Percentiles rank a stretch among this genome's conserved stretches.
Conservation (phyloP, 2,113 vertebrate species). For the Rhinopomastus cyanomelas region DNA sequence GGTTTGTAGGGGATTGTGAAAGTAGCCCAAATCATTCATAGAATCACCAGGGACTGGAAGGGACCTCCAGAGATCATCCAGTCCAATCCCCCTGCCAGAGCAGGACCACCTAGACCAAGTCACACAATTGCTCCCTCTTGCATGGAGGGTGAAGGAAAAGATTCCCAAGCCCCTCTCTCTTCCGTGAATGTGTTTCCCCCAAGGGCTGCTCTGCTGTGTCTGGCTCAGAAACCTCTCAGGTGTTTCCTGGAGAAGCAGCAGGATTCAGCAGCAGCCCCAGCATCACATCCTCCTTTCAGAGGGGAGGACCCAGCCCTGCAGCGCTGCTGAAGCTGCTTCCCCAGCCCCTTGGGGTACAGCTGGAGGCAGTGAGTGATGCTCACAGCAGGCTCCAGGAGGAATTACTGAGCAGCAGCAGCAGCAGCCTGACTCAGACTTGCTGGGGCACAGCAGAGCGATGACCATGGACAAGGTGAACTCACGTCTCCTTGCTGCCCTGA, state of each 20-base stretch:
- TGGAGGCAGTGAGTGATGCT: not conserved
- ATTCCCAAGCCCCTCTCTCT: not conserved
- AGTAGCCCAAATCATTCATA: not conserved
- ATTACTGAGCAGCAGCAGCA: not conserved
- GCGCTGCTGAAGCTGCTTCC: not conserved
- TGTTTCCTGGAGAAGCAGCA: not conserved
- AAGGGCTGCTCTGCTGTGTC: not conserved
- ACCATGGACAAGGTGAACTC: not conserved
- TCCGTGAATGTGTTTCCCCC: not conserved
- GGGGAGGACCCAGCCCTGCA: not conserved
- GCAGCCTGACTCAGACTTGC: not conserved
- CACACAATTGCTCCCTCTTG: fast-evolving
- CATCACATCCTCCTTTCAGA: fast-evolving
- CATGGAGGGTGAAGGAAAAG: not conserved
- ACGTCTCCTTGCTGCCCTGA: not conserved
- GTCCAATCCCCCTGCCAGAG: no score
- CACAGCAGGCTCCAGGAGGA: fast-evolving
- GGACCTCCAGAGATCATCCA: no score
- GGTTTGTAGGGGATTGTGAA: not conserved
- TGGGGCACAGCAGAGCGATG: fast-evolving
- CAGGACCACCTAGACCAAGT: no score
- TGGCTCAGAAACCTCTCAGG: not conserved
- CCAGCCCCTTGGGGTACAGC: not conserved
- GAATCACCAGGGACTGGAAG: no score
- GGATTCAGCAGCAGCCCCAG: not conserved